A percentile compares a stretch with the other conserved stretches of the same genome.
These are phyloP conservation scores for Misgurnus mizolepis DNA, from an alignment of 2,113 vertebrate species.

Conservation along the genomic window DNA sequence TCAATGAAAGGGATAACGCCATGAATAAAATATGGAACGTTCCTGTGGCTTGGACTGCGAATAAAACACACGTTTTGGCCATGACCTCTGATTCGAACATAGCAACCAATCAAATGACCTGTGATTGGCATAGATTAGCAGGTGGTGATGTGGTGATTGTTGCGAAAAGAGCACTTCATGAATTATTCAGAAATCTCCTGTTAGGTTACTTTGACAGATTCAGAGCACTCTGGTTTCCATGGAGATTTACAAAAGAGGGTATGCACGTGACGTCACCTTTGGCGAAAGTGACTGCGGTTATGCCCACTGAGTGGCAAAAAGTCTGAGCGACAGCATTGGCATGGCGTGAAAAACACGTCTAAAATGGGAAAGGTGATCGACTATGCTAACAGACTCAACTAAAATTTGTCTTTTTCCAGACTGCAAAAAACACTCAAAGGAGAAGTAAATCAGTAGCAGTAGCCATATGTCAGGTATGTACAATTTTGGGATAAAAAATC, in stretches of 20 bases:
- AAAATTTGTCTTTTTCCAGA: too few relatives aligned
- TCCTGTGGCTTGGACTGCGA: not conserved
- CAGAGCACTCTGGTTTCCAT: slow-evolving; percentile 22
- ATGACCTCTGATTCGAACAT: slow-evolving; percentile 13
- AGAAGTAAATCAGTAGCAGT: too few relatives aligned
- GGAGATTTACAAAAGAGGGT: not conserved
- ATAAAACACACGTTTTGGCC: not conserved
- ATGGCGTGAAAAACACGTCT: too few relatives aligned
- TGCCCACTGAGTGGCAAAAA: too few relatives aligned
- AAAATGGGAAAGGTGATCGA: too few relatives aligned
- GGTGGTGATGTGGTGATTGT: slow-evolving; percentile 37
- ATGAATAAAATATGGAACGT: slow-evolving; percentile 43
- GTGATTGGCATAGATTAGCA: slow-evolving; percentile 38
- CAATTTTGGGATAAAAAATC: too few relatives aligned
- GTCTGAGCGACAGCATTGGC: too few relatives aligned
- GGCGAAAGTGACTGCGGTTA: too few relatives aligned
- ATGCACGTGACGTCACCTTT: too few relatives aligned
- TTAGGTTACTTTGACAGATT: slow-evolving; percentile 31
- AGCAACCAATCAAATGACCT: slow-evolving; percentile 40
- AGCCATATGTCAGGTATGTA: too few relatives aligned
- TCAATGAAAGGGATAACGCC: not conserved
- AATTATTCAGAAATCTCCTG: slow-evolving; percentile 42
- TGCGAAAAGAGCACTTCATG: slow-evolving; percentile 30
- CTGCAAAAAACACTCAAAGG: too few relatives aligned
- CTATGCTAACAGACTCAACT: too few relatives aligned